Evolutionary conservation across 1,140 invertebrate species (phyloP), one percentile per base, ranked within the genome.

Genomic region (Ips nitidus): DNA sequence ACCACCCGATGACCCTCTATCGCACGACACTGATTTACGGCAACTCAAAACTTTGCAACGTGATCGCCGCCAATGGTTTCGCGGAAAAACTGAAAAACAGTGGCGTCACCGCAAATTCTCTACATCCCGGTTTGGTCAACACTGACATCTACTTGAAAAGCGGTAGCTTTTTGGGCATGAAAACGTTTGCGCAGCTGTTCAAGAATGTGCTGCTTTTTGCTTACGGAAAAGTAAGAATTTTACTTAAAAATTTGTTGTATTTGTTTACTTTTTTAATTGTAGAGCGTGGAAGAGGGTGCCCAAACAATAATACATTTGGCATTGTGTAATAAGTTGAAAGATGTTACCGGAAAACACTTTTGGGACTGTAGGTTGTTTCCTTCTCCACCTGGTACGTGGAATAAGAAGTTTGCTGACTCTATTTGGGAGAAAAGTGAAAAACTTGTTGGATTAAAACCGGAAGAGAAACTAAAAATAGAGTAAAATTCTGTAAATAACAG

Each of bases 261-360:
- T 22, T 22, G 22, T 22, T 22, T 22, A 22, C 0, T 58, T 8
- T 58, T 58, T 38, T 22, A 6, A 4, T 83, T 85, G 66, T 83
- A 89, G 78, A 84, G 79, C 39, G 78, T 83, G 0, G 79, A 83
- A 71, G 83, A 88, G 78, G 89, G 89, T 0, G 88, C 88, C 1
- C 89, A 91, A 73, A 90, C 89, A 0, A 83, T 82, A 1, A 82
- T 91, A 50, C 82, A 87, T 74, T 75, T 89, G 4, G 86, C 88
- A 0, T 81, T 89, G 0, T 82, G 85, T 39, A 84, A 89, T 5
- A 84, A 87, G 55, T 71, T 91, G 1, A 80, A 84, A 50, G 81
- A 79, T 1, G 78, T 86, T 4, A 85, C 80, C 50, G 90, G 90
- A 60, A 86, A 87, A 81, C 91, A 90, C 76, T 91, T 87, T 66